phyloP scores from a whole-genome alignment of 2,888 invertebrate species.

The Lacanobia oleracea region DNA sequence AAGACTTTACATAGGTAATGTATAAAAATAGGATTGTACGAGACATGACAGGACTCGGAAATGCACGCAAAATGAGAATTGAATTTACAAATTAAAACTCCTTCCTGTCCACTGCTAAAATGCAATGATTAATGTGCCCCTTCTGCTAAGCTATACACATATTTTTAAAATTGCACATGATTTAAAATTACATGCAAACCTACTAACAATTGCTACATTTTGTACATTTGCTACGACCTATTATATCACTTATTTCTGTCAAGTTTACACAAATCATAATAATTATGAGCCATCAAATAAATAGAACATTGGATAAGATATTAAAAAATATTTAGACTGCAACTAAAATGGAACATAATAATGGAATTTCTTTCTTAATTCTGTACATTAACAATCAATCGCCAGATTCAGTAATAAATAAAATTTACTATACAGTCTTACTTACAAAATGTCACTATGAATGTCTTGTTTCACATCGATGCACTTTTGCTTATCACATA shows the following conservation, averaged over 20 bases:
- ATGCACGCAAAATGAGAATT: constrained; percentile 88
- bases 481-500: constrained; percentile 88
- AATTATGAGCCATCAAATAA: constrained; percentile 79
- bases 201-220: constrained; percentile 86
- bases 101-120: constrained; percentile 87
- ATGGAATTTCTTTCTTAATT: constrained; percentile 81
- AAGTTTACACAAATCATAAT: constrained; percentile 78
- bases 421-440: constrained; percentile 89
- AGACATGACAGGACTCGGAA: constrained; percentile 85
- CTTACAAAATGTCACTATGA: constrained; percentile 83
- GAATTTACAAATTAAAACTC: constrained; percentile 84
- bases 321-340: constrained; percentile 77
- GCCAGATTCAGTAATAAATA: constrained; percentile 88
- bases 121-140: constrained; percentile 87
- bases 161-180: constrained; percentile 87
- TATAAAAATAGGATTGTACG: constrained; percentile 91
- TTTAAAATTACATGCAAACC: constrained; percentile 86
- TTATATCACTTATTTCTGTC: constrained; percentile 85
- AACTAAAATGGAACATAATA: constrained; percentile 85
- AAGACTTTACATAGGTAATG: constrained; percentile 87
- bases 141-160: constrained; percentile 81
- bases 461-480: constrained; percentile 79
- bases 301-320: constrained; percentile 82
- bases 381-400: constrained; percentile 87
- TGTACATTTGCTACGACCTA: constrained; percentile 88